A percentile compares a stretch with the other conserved stretches of the same genome.
phyloP scores from a whole-genome alignment of 2,113 vertebrate species.

The Oryzias woworae region DNA sequence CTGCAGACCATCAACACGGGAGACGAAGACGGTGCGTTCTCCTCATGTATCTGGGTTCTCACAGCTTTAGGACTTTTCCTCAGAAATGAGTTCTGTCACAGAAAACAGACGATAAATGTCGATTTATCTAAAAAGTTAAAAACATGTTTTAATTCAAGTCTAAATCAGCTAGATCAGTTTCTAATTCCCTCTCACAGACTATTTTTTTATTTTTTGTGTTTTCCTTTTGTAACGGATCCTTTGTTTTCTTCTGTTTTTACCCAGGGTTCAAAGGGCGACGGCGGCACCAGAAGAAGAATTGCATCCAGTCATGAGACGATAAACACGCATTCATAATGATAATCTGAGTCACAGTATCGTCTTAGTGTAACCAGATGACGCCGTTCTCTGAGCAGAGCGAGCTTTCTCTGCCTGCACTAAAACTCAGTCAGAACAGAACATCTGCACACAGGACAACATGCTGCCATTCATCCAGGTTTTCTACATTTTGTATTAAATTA shows the following conservation, averaged over 20 bases:
- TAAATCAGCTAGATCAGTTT: too few relatives aligned
- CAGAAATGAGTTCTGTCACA: too few relatives aligned
- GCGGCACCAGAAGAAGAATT: slow-evolving; percentile 69
- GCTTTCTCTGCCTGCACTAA: too few relatives aligned
- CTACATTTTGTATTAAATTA: slow-evolving; percentile 38
- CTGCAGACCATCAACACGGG: slow-evolving; percentile 68
- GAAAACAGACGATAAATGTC: too few relatives aligned
- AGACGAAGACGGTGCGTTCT: slow-evolving; percentile 65
- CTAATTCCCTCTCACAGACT: too few relatives aligned
- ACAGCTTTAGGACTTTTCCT: too few relatives aligned
- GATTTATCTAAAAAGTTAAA: too few relatives aligned
- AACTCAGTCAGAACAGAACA: background rate
- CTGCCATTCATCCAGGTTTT: slow-evolving; percentile 19
- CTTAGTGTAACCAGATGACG: background rate
- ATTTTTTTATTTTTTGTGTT: background rate
- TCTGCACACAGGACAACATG: background rate
- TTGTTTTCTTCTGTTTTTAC: background rate
- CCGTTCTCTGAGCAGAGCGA: background rate
- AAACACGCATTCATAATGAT: background rate
- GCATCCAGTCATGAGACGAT: slow-evolving; percentile 77
- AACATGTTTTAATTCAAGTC: too few relatives aligned
- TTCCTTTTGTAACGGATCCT: background rate
- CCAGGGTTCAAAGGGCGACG: slow-evolving; percentile 61
- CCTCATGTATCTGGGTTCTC: background rate
- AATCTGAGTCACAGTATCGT: slow-evolving; percentile 6